Evolutionary conservation across 1,140 invertebrate species (phyloP).

Genomic region (Aleiodes sp.): DNA sequence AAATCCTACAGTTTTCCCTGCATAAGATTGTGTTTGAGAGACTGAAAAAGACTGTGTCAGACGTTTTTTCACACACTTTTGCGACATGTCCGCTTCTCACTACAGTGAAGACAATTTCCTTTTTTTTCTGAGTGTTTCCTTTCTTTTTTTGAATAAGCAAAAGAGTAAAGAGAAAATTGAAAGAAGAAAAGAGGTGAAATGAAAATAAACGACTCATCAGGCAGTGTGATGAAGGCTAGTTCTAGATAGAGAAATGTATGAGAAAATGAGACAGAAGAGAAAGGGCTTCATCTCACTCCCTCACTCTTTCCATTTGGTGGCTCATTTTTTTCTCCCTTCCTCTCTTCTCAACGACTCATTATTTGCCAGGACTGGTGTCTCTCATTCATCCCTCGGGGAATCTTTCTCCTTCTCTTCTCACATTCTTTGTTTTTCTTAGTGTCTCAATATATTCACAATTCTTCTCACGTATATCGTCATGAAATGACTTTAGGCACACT

Average conservation of each 20-base stretch:
- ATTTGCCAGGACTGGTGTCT: not conserved
- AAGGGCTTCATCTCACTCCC: conserved; percentile 5
- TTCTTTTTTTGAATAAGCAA: not conserved
- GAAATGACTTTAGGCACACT: not conserved
- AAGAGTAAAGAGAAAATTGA: not conserved
- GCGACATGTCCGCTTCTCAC: conserved; percentile 25
- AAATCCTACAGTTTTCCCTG: not conserved
- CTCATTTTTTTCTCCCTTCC: not conserved
- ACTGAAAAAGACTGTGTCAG: conserved; percentile 1
- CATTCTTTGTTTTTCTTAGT: not conserved
- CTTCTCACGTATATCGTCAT: not conserved
- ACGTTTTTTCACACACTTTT: not conserved
- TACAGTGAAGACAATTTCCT: conserved; percentile 19
- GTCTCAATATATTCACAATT: not conserved
- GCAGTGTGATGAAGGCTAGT: conserved; percentile 12
- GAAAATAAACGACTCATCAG: conserved; percentile 14
- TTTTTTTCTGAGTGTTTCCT: too few species aligned
- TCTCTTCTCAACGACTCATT: not conserved
- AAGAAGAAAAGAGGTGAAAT: conserved; percentile 4
- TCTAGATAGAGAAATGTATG: conserved; percentile 5
- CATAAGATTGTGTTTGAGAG: not conserved
- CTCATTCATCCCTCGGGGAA: not conserved
- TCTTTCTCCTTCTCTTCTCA: not conserved
- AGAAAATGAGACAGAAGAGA: conserved; percentile 15
- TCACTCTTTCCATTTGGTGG: not conserved